Evolutionary conservation across 1,140 invertebrate genomes (phyloP).

Genomic region (Bombyx mandarina): DNA sequence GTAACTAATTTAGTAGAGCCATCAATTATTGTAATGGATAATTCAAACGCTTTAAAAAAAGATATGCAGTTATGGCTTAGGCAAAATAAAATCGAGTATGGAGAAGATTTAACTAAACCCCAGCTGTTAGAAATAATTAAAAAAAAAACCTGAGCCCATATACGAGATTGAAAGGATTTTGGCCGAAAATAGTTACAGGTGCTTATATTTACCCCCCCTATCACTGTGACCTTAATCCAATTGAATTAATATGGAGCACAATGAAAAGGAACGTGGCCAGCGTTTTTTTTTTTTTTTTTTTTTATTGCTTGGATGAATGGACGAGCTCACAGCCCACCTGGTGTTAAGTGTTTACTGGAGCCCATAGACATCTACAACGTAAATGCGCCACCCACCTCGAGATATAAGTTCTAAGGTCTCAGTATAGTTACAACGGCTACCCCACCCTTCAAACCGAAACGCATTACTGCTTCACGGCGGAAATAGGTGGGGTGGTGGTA

Average conservation of each 20-base stretch:
- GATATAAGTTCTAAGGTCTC: no score
- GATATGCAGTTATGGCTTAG: constrained; percentile 12
- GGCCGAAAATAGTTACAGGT: constrained; percentile 1
- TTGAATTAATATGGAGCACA: constrained; percentile 4
- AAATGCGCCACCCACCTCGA: no score
- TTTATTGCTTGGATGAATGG: no score
- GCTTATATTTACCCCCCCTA: constrained; percentile 2
- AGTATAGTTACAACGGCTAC: no score
- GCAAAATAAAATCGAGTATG: constrained; percentile 13
- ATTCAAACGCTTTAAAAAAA: constrained; percentile 7
- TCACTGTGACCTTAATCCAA: constrained; percentile 3
- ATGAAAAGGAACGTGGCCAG: constrained; percentile 4
- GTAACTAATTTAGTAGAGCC: constrained; percentile 7
- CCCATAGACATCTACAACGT: no score
- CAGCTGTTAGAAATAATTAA: constrained; percentile 6
- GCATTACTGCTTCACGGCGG: no score
- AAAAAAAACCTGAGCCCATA: constrained; percentile 3
- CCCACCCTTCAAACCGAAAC: no score
- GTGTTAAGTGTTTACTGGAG: no score
- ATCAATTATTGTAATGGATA: constrained; percentile 10
- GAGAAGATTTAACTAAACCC: constrained; percentile 8
- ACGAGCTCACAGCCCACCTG: no score
- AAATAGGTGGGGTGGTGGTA: no score
- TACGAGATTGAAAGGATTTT: constrained; percentile 5
- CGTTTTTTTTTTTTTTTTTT: constrained; percentile 4